Evolutionary conservation across 2,113 vertebrate species (phyloP).

Genomic region (Chaenogobius annularis): DNA sequence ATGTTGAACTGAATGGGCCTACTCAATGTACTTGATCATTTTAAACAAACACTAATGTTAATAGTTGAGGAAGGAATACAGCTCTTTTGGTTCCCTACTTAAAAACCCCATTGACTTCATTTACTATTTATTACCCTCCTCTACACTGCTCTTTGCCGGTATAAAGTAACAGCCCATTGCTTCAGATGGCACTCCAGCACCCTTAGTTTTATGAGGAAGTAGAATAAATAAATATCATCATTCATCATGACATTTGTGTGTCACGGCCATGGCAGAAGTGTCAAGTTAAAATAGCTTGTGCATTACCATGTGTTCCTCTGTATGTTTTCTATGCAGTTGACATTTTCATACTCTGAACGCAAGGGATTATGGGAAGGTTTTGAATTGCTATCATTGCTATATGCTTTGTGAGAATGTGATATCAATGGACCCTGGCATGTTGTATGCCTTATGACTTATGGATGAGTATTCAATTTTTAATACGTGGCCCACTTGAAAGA

Average conservation of each 20-base stretch:
- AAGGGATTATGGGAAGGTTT: conserved; percentile 29
- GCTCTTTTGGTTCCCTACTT: neutral
- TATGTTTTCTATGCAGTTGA: conserved; percentile 6
- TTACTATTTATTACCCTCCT: no score
- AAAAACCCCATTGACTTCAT: no score
- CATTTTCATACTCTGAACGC: conserved; percentile 9
- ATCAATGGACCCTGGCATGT: conserved; percentile 3
- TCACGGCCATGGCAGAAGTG: conserved; percentile 33
- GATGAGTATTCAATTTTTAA: conserved; percentile 64
- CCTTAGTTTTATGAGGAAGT: neutral
- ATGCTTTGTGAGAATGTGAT: neutral
- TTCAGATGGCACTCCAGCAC: neutral
- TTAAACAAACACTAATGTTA: neutral
- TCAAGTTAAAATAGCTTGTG: conserved; percentile 53
- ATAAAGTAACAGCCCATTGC: neutral
- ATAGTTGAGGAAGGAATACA: neutral
- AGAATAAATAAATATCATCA: conserved; percentile 27
- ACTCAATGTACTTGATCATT: no score
- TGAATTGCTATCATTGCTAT: conserved; percentile 13
- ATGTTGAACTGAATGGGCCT: no score
- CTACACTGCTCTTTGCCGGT: neutral
- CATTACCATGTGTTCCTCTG: conserved; percentile 17
- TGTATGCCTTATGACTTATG: conserved; percentile 53
- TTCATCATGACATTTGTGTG: conserved; percentile 48
- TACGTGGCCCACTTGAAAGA: conserved; percentile 54